Base-by-base conservation (phyloP, 2,113 vertebrate species). In the Hyla sarda region DNA sequence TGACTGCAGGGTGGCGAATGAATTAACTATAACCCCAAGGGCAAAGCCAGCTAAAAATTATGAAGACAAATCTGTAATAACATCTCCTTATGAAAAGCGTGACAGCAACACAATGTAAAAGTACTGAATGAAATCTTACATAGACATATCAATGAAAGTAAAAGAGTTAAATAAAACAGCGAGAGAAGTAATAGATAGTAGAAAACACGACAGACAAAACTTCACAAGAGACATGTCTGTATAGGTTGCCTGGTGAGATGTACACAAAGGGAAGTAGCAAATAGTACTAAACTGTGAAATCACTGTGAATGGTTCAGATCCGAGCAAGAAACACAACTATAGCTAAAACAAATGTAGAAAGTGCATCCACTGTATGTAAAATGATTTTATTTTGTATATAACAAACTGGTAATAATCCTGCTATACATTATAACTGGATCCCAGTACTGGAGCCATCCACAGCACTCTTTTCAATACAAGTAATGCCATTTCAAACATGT, bases 61-160 rank as follows among this genome's bases (percentile, higher is more conserved):
- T 13, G 67, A 71, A 54, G 52, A 87, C 81, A 82, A 87, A 82
- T 74, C 67, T 82, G 67, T 54, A 81, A 60, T 80, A 52, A 82
- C 85, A 82, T 74, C 28, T 71, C 73, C 76, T 54, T n/a, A 54
- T 87, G 54, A 74, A 82, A 67, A 60, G 30, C 60, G 37, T 45
- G 85, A 74, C 52, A 34, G 48, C 30, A 78, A 85, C 25, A 32
- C n/a, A 74, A 48, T 34, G 65, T 60, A 13, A 47, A 30, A 73
- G 62, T 41, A 16, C 4, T 86, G 84, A 21, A 79, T 54, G n/a
- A 5, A 72, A n/a, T 72, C 25, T 54, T 50, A 71, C 21, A 37
- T 23, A 34, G 12, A 23, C 25, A n/a, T 16, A 30, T 54, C 58
- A 6, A 34, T 81, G 78, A 56, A 16, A 41, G 58, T n/a, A 21